These are phyloP conservation scores for Cosmia pyralina DNA, from an alignment of 2,888 invertebrate genomes.

Conservation along the genomic window DNA sequence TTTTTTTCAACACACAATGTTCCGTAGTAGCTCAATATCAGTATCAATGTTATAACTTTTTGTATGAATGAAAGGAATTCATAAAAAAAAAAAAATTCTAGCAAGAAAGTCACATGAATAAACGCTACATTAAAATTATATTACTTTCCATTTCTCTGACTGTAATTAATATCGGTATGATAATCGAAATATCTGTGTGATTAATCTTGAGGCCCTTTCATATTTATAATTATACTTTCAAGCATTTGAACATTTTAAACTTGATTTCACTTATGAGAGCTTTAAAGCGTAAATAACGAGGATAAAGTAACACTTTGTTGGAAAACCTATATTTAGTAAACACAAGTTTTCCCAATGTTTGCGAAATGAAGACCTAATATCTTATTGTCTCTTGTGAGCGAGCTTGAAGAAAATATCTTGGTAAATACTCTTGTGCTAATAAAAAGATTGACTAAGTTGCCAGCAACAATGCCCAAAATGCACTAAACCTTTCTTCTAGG, in stretches of 20 bases:
- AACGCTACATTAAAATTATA: slow-evolving; percentile 32
- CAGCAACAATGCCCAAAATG: neutral
- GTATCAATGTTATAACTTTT: too few species aligned
- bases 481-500: too few species aligned
- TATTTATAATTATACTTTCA: slow-evolving; percentile 40
- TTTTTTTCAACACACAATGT: neutral
- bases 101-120: slow-evolving; percentile 17
- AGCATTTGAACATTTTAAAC: slow-evolving; percentile 21
- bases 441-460: neutral
- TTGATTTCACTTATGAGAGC: slow-evolving; percentile 21
- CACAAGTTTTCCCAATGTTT: neutral
- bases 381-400: neutral
- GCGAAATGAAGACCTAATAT: neutral
- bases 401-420: neutral
- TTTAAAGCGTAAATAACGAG: neutral
- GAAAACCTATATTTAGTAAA: too few species aligned
- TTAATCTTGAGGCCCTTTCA: slow-evolving; percentile 49
- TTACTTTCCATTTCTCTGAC: slow-evolving; percentile 47
- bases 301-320: neutral
- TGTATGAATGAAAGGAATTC: slow-evolving; percentile 8
- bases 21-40: neutral
- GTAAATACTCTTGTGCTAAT: too few species aligned
- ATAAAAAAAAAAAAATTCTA: too few species aligned
- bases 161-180: slow-evolving; percentile 53
- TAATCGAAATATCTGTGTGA: slow-evolving; percentile 47